These are phyloP conservation scores for Microtus richardsoni DNA, from an alignment of 2,113 vertebrate genomes.

Conservation along the genomic window DNA sequence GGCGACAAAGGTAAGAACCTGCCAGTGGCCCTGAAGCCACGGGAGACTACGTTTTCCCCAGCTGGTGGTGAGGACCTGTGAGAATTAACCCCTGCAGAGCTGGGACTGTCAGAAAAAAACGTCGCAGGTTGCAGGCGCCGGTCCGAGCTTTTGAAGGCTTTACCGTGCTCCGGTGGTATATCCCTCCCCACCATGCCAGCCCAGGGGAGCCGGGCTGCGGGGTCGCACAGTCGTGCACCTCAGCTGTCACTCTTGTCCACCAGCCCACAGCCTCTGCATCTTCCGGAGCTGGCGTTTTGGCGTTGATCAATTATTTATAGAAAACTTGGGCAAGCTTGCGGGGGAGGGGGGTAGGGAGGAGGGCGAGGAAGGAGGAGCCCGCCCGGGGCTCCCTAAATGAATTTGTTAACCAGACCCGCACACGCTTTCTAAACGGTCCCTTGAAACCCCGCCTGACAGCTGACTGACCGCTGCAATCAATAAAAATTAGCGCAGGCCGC, in stretches of 20 bases:
- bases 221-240: neutral
- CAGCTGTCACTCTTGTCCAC: neutral
- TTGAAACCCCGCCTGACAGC: conserved; percentile 94
- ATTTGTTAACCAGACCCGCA: conserved; percentile 95
- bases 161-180: neutral
- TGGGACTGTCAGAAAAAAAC: too few species aligned
- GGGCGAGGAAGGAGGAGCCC: conserved; percentile 58
- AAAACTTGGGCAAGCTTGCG: conserved; percentile 85
- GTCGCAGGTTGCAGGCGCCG: neutral
- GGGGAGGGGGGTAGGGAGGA: conserved; percentile 71
- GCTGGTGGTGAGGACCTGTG: neutral
- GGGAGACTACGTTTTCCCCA: rapidly evolving
- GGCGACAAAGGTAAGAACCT: conserved; percentile 96
- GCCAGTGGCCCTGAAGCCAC: rapidly evolving
- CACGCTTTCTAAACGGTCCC: conserved; percentile 91
- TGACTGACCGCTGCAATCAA: conserved; percentile 93
- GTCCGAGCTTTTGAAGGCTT: neutral
- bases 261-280: rapidly evolving
- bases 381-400: conserved; percentile 88
- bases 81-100: neutral
- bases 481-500: conserved; percentile 88
- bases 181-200: neutral
- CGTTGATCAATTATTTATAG: conserved; percentile 92
- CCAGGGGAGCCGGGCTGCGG: neutral
- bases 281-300: conserved; percentile 79